These are phyloP conservation scores for Myrmecobius fasciatus DNA, from an alignment of 2,113 vertebrate species.

Conservation along the genomic window DNA sequence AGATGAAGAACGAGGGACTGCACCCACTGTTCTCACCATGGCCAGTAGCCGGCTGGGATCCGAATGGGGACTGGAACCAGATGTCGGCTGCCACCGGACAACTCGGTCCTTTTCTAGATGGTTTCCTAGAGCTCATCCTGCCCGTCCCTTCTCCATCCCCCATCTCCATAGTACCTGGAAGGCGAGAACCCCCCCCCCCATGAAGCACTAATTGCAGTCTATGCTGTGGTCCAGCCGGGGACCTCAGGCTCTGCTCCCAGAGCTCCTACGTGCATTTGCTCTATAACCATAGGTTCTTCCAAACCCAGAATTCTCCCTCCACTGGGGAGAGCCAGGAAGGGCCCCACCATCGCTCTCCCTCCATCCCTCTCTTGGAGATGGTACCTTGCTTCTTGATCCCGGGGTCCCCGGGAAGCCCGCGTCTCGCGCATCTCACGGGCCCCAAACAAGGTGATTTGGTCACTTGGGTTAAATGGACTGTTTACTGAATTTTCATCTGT, in stretches of 20 bases:
- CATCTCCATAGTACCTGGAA: neutral
- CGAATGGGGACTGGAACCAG: neutral
- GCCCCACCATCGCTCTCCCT: neutral
- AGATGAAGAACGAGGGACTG: neutral
- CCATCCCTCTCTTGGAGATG: neutral
- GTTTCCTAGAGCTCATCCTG: neutral
- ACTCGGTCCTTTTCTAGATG: neutral
- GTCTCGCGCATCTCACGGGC: neutral
- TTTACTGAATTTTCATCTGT: neutral
- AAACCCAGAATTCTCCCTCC: neutral
- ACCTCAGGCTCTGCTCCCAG: neutral
- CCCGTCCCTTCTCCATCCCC: neutral
- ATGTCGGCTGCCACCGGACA: too few species aligned
- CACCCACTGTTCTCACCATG: neutral
- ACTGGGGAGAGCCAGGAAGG: neutral
- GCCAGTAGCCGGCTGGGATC: neutral
- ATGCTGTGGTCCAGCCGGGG: neutral
- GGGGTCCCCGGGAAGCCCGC: neutral
- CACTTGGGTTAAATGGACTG: neutral
- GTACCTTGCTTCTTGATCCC: too few species aligned
- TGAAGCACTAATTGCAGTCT: neutral
- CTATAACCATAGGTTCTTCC: neutral
- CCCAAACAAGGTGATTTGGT: neutral
- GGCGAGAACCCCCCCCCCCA: neutral
- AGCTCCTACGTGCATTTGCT: neutral